Conservation (phyloP, 1,140 invertebrate species). For the Caerostris extrusa region DNA sequence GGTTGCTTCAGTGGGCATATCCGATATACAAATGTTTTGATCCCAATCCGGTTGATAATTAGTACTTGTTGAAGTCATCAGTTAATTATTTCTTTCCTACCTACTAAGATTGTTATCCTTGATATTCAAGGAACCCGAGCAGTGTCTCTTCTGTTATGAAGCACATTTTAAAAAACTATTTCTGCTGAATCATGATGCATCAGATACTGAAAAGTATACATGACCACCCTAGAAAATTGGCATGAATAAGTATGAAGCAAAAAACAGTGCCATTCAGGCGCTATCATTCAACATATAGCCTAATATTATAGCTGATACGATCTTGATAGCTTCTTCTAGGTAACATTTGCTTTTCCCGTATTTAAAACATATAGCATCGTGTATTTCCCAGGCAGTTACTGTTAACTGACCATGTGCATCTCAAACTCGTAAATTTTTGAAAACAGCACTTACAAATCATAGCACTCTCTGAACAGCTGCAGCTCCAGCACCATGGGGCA, state of each 20-base stretch:
- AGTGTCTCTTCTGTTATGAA: conserved; percentile 94
- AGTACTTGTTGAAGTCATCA: conserved; percentile 98
- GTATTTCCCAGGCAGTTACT: conserved; percentile 95
- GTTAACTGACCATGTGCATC: too few relatives aligned
- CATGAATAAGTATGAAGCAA: neutral
- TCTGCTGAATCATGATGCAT: conserved; percentile 88
- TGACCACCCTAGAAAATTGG: neutral
- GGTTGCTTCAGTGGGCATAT: too few relatives aligned
- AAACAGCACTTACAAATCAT: too few relatives aligned
- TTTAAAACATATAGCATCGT: conserved; percentile 98
- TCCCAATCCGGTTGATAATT: too few relatives aligned
- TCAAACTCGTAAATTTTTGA: too few relatives aligned
- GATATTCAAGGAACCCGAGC: conserved; percentile 77
- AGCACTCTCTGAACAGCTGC: too few relatives aligned
- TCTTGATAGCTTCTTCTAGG: conserved; percentile 99
- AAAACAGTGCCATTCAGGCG: conserved; percentile 79
- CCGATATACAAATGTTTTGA: too few relatives aligned
- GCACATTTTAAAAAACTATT: conserved; percentile 96
- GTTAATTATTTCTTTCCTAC: conserved; percentile 88
- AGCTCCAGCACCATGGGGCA: neutral
- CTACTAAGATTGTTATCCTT: conserved; percentile 91
- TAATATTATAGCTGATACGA: conserved; percentile 99
- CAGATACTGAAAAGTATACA: too few relatives aligned
- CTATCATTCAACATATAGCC: conserved; percentile 94
- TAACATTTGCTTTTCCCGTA: conserved; percentile 99